These are phyloP conservation scores for Pangasius macronema DNA, from an alignment of 2,797 vertebrate genomes.

Conservation along the genomic window DNA sequence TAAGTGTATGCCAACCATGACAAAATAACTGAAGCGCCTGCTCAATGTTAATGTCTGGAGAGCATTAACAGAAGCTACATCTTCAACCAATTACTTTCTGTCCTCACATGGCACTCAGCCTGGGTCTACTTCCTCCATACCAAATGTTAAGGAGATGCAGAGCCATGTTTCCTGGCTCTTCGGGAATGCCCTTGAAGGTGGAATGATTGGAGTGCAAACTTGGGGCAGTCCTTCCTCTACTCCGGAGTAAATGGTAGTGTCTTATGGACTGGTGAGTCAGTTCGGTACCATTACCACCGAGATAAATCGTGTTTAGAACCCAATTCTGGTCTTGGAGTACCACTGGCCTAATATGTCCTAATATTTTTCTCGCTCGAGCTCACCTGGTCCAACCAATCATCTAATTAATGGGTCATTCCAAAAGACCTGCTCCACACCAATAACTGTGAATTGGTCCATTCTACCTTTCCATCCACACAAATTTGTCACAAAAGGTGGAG, in stretches of 20 bases:
- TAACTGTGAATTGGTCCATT: background rate
- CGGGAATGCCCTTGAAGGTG: background rate
- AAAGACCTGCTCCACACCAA: background rate
- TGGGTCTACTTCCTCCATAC: background rate
- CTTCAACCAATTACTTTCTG: background rate
- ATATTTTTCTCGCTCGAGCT: background rate
- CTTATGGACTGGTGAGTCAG: too few relatives aligned
- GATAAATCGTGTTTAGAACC: too few relatives aligned
- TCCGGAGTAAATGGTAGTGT: too few relatives aligned
- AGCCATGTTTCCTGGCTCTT: background rate
- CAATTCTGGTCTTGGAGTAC: background rate
- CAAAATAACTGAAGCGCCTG: too few relatives aligned
- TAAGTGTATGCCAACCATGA: background rate
- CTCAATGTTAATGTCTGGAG: background rate
- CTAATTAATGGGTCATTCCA: background rate
- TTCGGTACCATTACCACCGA: too few relatives aligned
- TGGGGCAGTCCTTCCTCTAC: background rate
- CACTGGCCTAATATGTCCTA: background rate
- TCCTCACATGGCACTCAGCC: background rate
- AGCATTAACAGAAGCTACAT: slow-evolving; percentile 3
- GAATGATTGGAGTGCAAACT: background rate
- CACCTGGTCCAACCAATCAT: background rate
- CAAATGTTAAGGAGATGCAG: background rate
- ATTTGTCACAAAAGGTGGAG: too few relatives aligned
- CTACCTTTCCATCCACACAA: background rate